These are phyloP conservation scores for Lithophane leautieri DNA, from an alignment of 2,888 invertebrate genomes.

Conservation along the genomic window DNA sequence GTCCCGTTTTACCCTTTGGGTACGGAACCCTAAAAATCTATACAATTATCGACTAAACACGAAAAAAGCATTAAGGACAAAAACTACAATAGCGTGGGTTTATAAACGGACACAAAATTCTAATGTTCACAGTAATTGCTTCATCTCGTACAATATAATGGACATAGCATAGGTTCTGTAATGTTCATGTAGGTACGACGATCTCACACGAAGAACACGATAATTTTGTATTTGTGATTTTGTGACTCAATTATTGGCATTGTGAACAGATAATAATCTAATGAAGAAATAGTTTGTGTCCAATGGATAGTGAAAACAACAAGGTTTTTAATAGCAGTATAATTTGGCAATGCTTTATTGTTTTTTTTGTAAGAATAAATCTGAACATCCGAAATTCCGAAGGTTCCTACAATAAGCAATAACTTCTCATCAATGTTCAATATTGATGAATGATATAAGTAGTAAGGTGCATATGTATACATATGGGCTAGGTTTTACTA, in stretches of 20 bases:
- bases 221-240: slow-evolving; percentile 19
- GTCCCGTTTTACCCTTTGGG: too few relatives aligned
- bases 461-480: too few relatives aligned
- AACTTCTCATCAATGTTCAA: slow-evolving; percentile 1
- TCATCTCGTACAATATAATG: slow-evolving; percentile 30
- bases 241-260: slow-evolving; percentile 22
- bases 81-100: slow-evolving; percentile 32
- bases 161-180: slow-evolving; percentile 26
- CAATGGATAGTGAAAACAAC: not conserved
- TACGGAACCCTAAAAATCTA: slow-evolving; percentile 1
- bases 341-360: not conserved
- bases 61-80: slow-evolving; percentile 37
- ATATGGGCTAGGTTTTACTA: not conserved
- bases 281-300: not conserved
- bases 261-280: not conserved
- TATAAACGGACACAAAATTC: slow-evolving; percentile 35
- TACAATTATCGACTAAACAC: slow-evolving; percentile 36
- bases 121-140: slow-evolving; percentile 52
- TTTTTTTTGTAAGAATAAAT: not conserved
- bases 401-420: not conserved
- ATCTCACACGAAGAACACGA: slow-evolving; percentile 2
- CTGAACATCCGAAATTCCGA: not conserved
- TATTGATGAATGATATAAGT: not conserved
- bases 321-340: too few relatives aligned
- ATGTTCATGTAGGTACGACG: slow-evolving; percentile 16